These are phyloP conservation scores for Clanis bilineata DNA, from an alignment of 2,888 invertebrate genomes.

Conservation along the genomic window DNA sequence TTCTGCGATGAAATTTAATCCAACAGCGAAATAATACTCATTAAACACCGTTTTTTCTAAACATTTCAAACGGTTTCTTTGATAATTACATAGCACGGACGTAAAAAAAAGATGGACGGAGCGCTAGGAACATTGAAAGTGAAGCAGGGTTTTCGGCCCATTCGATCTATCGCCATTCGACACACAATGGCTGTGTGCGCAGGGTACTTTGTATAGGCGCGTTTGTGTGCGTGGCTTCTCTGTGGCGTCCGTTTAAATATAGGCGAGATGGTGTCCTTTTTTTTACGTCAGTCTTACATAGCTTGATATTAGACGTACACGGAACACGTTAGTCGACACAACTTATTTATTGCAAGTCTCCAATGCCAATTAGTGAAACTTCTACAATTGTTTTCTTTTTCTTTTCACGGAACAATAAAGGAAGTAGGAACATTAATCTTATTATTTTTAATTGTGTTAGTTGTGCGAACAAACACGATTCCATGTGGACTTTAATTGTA, in stretches of 20 bases:
- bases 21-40: not conserved
- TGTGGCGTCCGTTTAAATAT: no score
- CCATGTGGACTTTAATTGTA: not conserved
- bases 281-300: no score
- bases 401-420: constrained; percentile 3
- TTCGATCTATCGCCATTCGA: no score
- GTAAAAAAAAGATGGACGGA: no score
- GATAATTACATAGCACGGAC: no score
- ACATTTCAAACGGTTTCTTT: not conserved
- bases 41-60: not conserved
- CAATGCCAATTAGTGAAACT: constrained; percentile 15
- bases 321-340: constrained; percentile 3
- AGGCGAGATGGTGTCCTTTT: no score
- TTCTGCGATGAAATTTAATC: not conserved
- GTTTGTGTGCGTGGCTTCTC: no score
- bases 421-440: not conserved
- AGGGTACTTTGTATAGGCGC: no score
- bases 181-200: no score
- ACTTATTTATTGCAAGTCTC: constrained; percentile 11
- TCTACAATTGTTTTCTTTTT: constrained; percentile 8
- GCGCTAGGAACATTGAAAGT: no score
- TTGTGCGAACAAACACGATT: not conserved
- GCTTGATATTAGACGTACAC: not conserved
- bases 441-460: constrained; percentile 9
- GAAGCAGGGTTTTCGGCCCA: no score